Evolutionary conservation across 2,797 vertebrate species (phyloP).

Genomic region (Lateolabrax maculatus): DNA sequence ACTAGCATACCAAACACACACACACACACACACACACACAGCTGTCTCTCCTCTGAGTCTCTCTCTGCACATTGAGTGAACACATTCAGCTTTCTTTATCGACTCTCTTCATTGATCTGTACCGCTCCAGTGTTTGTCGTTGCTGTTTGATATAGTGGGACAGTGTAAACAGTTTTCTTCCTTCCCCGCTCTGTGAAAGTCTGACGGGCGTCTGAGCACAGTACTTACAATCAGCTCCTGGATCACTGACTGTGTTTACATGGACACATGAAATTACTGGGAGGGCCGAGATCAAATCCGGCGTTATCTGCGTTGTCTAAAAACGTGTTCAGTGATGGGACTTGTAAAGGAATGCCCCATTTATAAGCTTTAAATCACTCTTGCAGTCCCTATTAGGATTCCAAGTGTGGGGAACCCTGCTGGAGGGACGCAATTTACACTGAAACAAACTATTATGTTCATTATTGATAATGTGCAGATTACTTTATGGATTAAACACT

Average conservation of each 20-base stretch:
- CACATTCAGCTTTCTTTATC: constrained; percentile 56
- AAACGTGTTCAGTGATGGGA: neutral
- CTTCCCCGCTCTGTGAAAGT: constrained; percentile 5
- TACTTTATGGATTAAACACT: neutral
- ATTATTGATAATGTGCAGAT: neutral
- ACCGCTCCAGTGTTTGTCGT: constrained; percentile 39
- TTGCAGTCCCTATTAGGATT: too few relatives aligned
- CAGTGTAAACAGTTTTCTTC: constrained; percentile 48
- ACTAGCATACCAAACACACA: constrained; percentile 13
- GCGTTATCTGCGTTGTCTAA: neutral
- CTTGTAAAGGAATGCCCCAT: neutral
- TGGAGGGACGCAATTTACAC: neutral
- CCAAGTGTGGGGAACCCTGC: neutral
- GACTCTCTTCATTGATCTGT: constrained; percentile 58
- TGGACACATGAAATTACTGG: neutral
- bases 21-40: constrained; percentile 1
- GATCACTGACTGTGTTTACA: constrained; percentile 14
- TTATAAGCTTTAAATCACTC: too few relatives aligned
- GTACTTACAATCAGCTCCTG: neutral
- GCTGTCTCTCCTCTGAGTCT: constrained; percentile 20
- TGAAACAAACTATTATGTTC: neutral
- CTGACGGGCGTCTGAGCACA: constrained; percentile 17
- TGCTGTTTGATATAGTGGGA: constrained; percentile 40
- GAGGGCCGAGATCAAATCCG: neutral
- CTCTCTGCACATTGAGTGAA: constrained; percentile 51